Evolutionary conservation across 2,113 vertebrate genomes (phyloP).

Genomic region (Apistogramma diplotaenia): DNA sequence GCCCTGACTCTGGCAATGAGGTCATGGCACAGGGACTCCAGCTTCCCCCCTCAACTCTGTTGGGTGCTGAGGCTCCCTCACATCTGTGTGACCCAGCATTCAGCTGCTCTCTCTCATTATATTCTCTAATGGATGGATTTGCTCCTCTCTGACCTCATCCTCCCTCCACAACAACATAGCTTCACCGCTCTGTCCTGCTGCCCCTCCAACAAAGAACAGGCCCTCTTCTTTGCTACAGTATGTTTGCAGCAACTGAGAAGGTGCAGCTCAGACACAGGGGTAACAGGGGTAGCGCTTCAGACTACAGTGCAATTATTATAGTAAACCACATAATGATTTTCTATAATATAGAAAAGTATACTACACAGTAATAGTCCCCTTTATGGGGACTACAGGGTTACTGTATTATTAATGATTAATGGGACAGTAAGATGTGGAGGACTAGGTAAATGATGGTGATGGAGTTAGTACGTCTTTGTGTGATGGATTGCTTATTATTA

Average conservation of each 20-base stretch:
- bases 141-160: constrained; percentile 78
- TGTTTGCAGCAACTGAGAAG: constrained; percentile 2
- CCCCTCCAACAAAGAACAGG: constrained; percentile 17
- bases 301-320: neutral
- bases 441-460: neutral
- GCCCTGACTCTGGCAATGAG: constrained; percentile 43
- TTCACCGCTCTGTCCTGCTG: constrained; percentile 17
- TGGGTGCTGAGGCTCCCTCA: constrained; percentile 43
- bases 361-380: neutral
- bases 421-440: neutral
- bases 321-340: neutral
- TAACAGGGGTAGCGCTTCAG: neutral
- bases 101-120: constrained; percentile 78
- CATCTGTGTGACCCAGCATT: constrained; percentile 70
- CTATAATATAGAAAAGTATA: too few species aligned
- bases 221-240: neutral
- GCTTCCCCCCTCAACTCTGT: constrained; percentile 8
- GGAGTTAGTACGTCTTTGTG: neutral
- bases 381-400: neutral
- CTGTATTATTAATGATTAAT: neutral
- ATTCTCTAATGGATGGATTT: constrained; percentile 74
- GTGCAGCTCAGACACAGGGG: neutral
- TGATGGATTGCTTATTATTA: neutral
- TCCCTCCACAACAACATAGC: constrained; percentile 56
- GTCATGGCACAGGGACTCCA: constrained; percentile 44